Evolutionary conservation across 2,888 invertebrate genomes (phyloP).

Genomic region (Cryptophagus acutangulus): DNA sequence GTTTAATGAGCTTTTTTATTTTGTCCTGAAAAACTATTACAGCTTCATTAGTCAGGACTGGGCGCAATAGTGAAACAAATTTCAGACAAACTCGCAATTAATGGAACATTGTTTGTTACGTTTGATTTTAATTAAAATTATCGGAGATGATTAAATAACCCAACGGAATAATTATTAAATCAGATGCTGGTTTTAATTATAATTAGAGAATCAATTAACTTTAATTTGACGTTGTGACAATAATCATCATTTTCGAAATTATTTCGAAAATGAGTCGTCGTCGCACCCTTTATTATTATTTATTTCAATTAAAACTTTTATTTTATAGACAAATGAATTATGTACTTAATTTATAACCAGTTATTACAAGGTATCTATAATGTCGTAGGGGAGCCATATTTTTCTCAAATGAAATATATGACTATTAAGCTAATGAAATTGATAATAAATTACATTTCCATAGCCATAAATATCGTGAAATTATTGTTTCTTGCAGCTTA

Average conservation of each 20-base stretch:
- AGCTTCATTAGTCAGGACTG: constrained; percentile 19
- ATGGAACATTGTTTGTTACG: constrained; percentile 17
- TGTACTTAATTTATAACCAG: constrained; percentile 22
- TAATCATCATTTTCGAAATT: too few relatives aligned
- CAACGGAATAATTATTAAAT: constrained; percentile 14
- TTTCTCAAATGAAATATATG: constrained; percentile 24
- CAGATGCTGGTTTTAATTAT: constrained; percentile 13
- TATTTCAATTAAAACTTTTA: constrained; percentile 16
- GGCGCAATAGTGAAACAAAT: constrained; percentile 14
- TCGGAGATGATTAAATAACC: constrained; percentile 10
- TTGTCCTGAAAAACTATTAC: constrained; percentile 19
- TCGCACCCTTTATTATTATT: neutral
- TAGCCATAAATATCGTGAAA: constrained; percentile 11
- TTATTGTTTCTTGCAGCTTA: constrained; percentile 10
- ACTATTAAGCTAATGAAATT: constrained; percentile 27
- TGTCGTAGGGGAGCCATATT: constrained; percentile 22
- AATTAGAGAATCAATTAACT: neutral
- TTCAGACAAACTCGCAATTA: constrained; percentile 18
- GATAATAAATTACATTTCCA: constrained; percentile 25
- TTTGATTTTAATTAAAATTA: constrained; percentile 19
- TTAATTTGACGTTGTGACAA: neutral
- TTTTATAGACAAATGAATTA: constrained; percentile 17
- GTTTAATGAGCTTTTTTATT: constrained; percentile 17
- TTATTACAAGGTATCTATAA: constrained; percentile 21
- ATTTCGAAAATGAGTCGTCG: neutral